phyloP scores from a whole-genome alignment of 2,888 invertebrate genomes.

The Microchrysa polita region DNA sequence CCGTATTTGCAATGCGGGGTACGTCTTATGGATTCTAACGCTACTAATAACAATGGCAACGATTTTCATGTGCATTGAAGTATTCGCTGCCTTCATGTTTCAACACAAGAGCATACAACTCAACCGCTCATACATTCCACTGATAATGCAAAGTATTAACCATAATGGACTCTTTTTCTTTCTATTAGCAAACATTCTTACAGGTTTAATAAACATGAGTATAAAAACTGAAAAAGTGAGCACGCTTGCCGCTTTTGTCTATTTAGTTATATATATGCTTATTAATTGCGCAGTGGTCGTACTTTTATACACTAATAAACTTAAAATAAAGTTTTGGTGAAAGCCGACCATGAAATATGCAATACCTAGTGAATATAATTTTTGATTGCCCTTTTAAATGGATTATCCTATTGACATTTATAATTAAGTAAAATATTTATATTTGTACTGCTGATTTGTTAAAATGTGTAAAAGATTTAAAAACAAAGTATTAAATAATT shows the following conservation, averaged over 20 bases:
- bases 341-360: no score
- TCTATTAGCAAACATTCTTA: slow-evolving; percentile 82
- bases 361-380: no score
- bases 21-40: slow-evolving; percentile 79
- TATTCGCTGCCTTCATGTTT: slow-evolving; percentile 51
- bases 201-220: slow-evolving; percentile 82
- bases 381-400: no score
- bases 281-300: slow-evolving; percentile 56
- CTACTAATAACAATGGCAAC: slow-evolving; percentile 69
- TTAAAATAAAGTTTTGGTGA: slow-evolving; percentile 65
- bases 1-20: slow-evolving; percentile 84
- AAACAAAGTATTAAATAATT: no score
- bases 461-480: no score
- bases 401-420: no score
- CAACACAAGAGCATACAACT: slow-evolving; percentile 26
- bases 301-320: slow-evolving; percentile 61
- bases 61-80: slow-evolving; percentile 69
- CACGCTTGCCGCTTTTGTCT: slow-evolving; percentile 64
- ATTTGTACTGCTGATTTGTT: no score
- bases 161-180: slow-evolving; percentile 87
- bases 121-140: slow-evolving; percentile 64
- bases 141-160: slow-evolving; percentile 77
- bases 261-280: slow-evolving; percentile 71
- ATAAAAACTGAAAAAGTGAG: slow-evolving; percentile 70
- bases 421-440: no score